Evolutionary conservation across 2,797 vertebrate genomes (phyloP).

Genomic region (Salmo trutta): DNA sequence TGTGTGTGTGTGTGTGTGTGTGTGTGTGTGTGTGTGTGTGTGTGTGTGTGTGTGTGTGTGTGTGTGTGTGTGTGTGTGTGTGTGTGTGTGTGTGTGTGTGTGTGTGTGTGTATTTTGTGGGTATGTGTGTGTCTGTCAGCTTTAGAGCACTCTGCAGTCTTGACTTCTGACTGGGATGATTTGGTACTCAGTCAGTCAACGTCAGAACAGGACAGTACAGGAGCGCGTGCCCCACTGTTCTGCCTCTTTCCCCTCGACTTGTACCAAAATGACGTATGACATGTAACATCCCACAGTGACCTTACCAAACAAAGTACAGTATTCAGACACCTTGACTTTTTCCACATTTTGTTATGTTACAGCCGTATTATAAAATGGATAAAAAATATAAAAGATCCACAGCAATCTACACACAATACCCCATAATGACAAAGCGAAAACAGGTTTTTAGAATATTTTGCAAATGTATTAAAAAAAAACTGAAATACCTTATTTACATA

Average conservation of each 20-base stretch:
- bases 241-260: not conserved
- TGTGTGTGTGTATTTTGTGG: not conserved
- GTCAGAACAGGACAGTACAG: conserved; percentile 42
- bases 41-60: not conserved
- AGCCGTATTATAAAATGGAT: too few species aligned
- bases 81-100: not conserved
- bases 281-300: conserved; percentile 38
- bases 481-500: too few species aligned
- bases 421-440: too few species aligned
- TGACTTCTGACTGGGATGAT: conserved; percentile 68
- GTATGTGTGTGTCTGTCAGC: conserved; percentile 37
- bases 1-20: conserved; percentile 14
- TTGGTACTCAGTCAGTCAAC: conserved; percentile 67
- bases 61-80: not conserved
- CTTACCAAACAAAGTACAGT: conserved; percentile 26
- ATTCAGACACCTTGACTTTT: too few species aligned
- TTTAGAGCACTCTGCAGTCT: conserved; percentile 41
- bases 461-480: too few species aligned
- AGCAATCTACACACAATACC: too few species aligned
- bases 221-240: not conserved
- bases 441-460: too few species aligned
- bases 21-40: not conserved
- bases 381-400: too few species aligned
- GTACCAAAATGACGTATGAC: conserved; percentile 34
- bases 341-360: too few species aligned